These are phyloP conservation scores for Temnothorax curvispinosus DNA, from an alignment of 1,140 invertebrate species.

Conservation along the genomic window DNA sequence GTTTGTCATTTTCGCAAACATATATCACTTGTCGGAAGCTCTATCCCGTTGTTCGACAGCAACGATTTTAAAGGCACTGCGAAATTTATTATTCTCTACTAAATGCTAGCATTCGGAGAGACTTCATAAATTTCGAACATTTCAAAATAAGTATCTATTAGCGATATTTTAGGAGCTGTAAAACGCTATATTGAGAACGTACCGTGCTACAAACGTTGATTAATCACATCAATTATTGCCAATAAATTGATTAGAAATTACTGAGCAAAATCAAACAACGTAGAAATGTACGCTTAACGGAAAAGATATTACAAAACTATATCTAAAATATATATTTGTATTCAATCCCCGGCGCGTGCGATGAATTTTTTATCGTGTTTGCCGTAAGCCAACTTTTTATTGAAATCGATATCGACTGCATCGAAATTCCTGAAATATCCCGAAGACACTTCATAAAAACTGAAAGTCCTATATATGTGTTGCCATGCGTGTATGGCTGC, in stretches of 20 bases:
- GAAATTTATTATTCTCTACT: conserved; percentile 38
- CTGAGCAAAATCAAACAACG: background rate
- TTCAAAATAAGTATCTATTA: background rate
- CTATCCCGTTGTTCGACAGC: conserved; percentile 50
- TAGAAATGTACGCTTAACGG: background rate
- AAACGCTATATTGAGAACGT: background rate
- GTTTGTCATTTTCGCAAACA: conserved; percentile 61
- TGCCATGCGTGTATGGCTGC: background rate
- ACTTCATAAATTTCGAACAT: conserved; percentile 28
- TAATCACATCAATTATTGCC: background rate
- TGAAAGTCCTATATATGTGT: background rate
- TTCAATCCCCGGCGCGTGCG: background rate
- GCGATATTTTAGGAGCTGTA: background rate
- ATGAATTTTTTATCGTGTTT: conserved; percentile 37
- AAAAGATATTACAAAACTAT: conserved; percentile 10
- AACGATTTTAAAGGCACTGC: conserved; percentile 32
- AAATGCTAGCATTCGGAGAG: background rate
- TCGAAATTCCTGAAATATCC: conserved; percentile 14
- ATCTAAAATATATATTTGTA: conserved; percentile 34
- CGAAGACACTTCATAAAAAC: conserved; percentile 35
- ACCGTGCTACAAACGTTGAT: background rate
- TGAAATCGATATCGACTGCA: conserved; percentile 34
- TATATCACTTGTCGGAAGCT: conserved; percentile 59
- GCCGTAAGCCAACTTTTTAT: conserved; percentile 32
- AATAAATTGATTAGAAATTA: conserved; percentile 19